phyloP scores from a whole-genome alignment of 2,888 invertebrate species.

The Stratiomys singularior region DNA sequence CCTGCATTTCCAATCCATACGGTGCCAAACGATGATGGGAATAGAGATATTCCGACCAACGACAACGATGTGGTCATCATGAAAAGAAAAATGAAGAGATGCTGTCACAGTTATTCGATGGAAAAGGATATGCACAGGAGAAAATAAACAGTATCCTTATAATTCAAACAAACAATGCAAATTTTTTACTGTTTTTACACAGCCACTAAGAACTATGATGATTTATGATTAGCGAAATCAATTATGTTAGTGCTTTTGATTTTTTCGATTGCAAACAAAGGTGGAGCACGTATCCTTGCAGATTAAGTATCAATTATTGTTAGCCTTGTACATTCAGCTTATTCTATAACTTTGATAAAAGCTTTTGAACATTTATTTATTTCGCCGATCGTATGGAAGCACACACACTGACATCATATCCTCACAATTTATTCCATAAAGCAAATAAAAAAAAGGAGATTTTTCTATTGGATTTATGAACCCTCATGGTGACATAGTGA shows the following conservation, averaged over 20 bases:
- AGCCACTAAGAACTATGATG: too few relatives aligned
- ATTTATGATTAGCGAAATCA: too few relatives aligned
- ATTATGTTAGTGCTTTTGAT: too few relatives aligned
- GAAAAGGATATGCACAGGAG: not conserved
- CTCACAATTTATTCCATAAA: not conserved
- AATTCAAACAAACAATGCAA: not conserved
- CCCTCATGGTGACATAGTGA: not conserved
- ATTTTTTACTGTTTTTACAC: too few relatives aligned
- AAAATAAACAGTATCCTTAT: not conserved
- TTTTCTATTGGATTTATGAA: not conserved
- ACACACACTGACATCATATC: not conserved
- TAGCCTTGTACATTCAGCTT: too few relatives aligned
- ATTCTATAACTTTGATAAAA: too few relatives aligned
- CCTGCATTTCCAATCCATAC: conserved; percentile 67
- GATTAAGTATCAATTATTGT: too few relatives aligned
- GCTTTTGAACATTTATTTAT: not conserved
- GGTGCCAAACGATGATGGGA: not conserved
- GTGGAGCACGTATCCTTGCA: too few relatives aligned
- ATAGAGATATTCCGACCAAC: not conserved
- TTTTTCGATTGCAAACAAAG: too few relatives aligned
- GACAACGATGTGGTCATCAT: conserved; percentile 35
- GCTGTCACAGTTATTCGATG: not conserved
- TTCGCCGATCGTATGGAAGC: not conserved
- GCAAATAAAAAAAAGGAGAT: not conserved
- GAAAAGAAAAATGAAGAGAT: conserved; percentile 35